These are phyloP conservation scores for Sinotaia quadrata DNA, from an alignment of 2,888 invertebrate genomes.

Conservation along the genomic window DNA sequence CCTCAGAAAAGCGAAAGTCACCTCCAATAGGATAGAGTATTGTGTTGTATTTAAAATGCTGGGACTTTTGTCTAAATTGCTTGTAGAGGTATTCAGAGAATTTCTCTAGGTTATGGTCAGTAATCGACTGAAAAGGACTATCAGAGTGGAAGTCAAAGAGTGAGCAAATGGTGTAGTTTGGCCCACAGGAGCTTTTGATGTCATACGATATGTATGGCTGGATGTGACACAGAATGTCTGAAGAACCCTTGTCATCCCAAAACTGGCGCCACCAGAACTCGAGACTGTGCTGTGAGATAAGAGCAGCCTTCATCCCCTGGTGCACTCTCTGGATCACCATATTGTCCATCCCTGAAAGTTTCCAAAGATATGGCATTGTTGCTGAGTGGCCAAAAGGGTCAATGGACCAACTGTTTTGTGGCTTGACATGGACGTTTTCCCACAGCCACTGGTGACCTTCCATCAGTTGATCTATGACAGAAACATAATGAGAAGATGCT, in stretches of 20 bases:
- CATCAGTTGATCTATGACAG: conserved; percentile 69
- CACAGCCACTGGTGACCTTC: conserved; percentile 71
- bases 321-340: conserved; percentile 71
- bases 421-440: conserved; percentile 74
- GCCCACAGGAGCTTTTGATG: conserved; percentile 96
- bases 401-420: conserved; percentile 69
- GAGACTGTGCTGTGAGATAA: conserved; percentile 85
- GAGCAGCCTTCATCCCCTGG: conserved; percentile 88
- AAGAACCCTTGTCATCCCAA: conserved; percentile 74
- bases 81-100: conserved; percentile 87
- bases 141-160: conserved; percentile 79
- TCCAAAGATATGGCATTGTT: conserved; percentile 69
- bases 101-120: conserved; percentile 85
- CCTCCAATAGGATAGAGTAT: conserved; percentile 95
- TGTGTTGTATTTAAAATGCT: conserved; percentile 91
- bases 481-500: conserved; percentile 67
- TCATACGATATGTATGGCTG: conserved; percentile 97
- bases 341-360: conserved; percentile 66
- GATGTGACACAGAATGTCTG: conserved; percentile 87
- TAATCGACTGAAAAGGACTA: conserved; percentile 87
- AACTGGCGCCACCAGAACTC: conserved; percentile 94
- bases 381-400: conserved; percentile 72
- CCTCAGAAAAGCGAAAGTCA: conserved; percentile 93
- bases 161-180: conserved; percentile 82
- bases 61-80: conserved; percentile 91